These are phyloP conservation scores for Thelaira solivaga DNA, from an alignment of 2,888 invertebrate species.

Conservation along the genomic window DNA sequence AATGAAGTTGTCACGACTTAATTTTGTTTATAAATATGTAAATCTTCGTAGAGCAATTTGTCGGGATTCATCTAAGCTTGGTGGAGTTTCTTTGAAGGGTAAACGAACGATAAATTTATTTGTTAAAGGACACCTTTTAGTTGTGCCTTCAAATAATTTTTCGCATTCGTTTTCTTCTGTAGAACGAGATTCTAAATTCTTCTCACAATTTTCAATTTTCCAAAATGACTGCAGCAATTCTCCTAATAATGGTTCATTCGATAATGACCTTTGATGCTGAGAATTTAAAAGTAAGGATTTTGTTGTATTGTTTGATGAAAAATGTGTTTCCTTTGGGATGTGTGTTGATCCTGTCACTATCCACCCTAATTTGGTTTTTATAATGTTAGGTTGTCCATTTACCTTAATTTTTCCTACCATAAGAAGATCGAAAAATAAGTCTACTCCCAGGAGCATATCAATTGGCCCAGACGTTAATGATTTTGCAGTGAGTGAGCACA, in stretches of 20 bases:
- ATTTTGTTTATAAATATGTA: neutral
- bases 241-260: neutral
- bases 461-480: slow-evolving; percentile 8
- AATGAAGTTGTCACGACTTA: neutral
- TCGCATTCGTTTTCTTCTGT: slow-evolving; percentile 17
- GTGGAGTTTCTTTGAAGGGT: neutral
- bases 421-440: slow-evolving; percentile 36
- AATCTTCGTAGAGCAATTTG: slow-evolving; percentile 10
- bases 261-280: neutral
- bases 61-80: slow-evolving; percentile 3
- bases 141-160: slow-evolving; percentile 18
- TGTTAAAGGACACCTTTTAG: slow-evolving; percentile 20
- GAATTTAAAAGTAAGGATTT: too few relatives aligned
- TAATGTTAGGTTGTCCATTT: neutral
- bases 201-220: neutral
- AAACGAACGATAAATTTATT: slow-evolving; percentile 34
- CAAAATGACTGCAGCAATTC: neutral
- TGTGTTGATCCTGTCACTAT: slow-evolving; percentile 11
- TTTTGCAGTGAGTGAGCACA: too few relatives aligned
- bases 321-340: neutral
- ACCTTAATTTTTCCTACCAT: slow-evolving; percentile 34
- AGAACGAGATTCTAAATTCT: too few relatives aligned
- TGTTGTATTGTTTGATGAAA: neutral
- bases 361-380: slow-evolving; percentile 34
- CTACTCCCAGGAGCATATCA: slow-evolving; percentile 33